Evolutionary conservation across 2,888 invertebrate genomes (phyloP).

Genomic region (Amblyjoppa fuscipennis): DNA sequence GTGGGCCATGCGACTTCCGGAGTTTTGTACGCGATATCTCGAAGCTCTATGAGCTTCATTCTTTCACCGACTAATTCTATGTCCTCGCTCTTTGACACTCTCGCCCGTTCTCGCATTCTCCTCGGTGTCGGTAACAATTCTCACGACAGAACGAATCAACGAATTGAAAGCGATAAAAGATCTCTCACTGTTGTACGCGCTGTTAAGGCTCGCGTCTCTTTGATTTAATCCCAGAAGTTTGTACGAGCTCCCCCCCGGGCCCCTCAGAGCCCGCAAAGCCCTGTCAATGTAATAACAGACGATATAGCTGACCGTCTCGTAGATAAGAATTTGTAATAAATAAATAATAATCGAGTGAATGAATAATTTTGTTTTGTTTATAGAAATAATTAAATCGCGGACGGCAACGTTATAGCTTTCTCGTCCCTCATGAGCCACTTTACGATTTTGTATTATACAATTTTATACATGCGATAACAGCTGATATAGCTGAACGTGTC

Average conservation of each 20-base stretch:
- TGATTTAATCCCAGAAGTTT: constrained; percentile 49
- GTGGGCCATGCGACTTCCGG: constrained; percentile 39
- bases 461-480: neutral
- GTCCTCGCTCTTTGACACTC: constrained; percentile 35
- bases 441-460: neutral
- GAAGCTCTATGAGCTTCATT: constrained; percentile 14
- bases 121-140: constrained; percentile 17
- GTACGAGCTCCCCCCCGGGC: neutral
- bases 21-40: constrained; percentile 35
- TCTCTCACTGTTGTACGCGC: neutral
- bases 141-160: constrained; percentile 34
- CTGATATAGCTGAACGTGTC: neutral
- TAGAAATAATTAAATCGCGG: neutral
- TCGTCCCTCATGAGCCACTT: neutral
- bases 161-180: constrained; percentile 43
- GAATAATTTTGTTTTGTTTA: neutral
- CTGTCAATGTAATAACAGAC: too few species aligned
- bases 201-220: constrained; percentile 37
- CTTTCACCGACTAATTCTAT: constrained; percentile 43
- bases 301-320: neutral
- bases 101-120: constrained; percentile 1
- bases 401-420: too few species aligned
- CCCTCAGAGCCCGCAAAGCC: too few species aligned
- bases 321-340: neutral
- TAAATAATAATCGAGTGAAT: neutral